A percentile compares a stretch with the other conserved stretches of the same genome.
Conservation (phyloP, 2,797 vertebrate species). For the Parambassis ranga region DNA sequence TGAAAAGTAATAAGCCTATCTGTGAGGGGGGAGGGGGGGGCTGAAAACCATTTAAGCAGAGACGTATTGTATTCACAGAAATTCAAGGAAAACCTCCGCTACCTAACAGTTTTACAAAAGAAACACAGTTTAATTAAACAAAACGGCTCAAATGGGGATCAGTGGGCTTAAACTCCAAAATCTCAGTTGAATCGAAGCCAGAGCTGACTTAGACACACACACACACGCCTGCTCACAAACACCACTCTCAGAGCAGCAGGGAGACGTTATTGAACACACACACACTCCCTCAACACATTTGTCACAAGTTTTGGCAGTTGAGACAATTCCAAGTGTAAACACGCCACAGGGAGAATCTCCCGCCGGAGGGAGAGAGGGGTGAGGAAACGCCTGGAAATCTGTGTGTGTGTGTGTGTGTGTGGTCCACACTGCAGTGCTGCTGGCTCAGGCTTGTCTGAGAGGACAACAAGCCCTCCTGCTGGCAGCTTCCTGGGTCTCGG, state of each 20-base stretch:
- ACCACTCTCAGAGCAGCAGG: constrained; percentile 5
- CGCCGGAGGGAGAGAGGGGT: constrained; percentile 8
- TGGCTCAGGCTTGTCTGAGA: background rate
- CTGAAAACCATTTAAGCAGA: background rate
- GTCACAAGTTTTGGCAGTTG: constrained; percentile 61
- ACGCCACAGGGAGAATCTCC: constrained; percentile 59
- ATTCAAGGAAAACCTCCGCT: background rate
- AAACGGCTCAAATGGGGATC: background rate
- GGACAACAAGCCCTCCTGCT: constrained; percentile 16
- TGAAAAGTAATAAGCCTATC: background rate
- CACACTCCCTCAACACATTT: constrained; percentile 55
- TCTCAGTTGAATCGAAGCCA: background rate
- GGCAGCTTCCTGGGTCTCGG: constrained; percentile 6
- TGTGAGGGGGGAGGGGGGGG: too few relatives aligned
- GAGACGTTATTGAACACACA: background rate
- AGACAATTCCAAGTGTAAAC: constrained; percentile 67
- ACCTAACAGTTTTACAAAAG: background rate
- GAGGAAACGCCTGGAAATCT: constrained; percentile 19
- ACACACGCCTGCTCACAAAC: constrained; percentile 1
- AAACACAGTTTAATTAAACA: background rate
- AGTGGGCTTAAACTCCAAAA: background rate
- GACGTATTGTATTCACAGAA: background rate
- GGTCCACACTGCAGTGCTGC: background rate
- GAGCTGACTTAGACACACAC: background rate
- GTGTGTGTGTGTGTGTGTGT: constrained; percentile 2